phyloP scores from a whole-genome alignment of 2,113 vertebrate species.

The Rhabdomys dilectus region DNA sequence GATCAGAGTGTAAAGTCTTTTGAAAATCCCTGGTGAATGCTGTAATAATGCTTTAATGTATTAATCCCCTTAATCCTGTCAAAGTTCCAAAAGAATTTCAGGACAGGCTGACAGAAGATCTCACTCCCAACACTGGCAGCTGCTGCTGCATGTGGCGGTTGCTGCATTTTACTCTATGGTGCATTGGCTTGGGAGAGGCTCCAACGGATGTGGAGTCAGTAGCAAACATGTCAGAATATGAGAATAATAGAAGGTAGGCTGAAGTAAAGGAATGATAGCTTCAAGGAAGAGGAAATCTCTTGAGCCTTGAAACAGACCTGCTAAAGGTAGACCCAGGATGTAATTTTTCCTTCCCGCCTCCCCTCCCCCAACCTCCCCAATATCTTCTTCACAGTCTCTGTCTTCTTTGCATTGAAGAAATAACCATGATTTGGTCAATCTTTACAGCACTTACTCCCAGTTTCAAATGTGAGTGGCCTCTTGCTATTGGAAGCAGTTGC shows the following conservation, averaged over 20 bases:
- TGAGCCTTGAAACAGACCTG: neutral
- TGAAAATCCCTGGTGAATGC: conserved; percentile 88
- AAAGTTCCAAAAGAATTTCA: conserved; percentile 86
- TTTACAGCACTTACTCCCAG: neutral
- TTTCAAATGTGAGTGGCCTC: neutral
- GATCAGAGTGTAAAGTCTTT: conserved; percentile 88
- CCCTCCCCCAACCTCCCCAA: too few relatives aligned
- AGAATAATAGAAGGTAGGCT: neutral
- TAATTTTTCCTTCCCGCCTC: accelerated
- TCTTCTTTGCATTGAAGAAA: neutral
- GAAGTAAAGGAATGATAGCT: neutral
- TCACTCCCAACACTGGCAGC: conserved; percentile 64
- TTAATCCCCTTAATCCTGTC: conserved; percentile 90
- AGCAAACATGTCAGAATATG: neutral
- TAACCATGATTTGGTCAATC: neutral
- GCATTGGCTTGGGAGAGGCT: neutral
- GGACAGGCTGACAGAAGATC: conserved; percentile 82
- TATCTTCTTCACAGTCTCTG: neutral
- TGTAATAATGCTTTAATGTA: conserved; percentile 88
- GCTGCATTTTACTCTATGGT: conserved; percentile 69
- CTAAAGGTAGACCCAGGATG: neutral
- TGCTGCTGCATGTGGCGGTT: conserved; percentile 11
- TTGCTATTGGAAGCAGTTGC: neutral
- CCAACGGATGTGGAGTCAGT: neutral
- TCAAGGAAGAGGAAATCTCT: neutral